Conservation (phyloP, 2,113 vertebrate genomes). For the Tyto alba region DNA sequence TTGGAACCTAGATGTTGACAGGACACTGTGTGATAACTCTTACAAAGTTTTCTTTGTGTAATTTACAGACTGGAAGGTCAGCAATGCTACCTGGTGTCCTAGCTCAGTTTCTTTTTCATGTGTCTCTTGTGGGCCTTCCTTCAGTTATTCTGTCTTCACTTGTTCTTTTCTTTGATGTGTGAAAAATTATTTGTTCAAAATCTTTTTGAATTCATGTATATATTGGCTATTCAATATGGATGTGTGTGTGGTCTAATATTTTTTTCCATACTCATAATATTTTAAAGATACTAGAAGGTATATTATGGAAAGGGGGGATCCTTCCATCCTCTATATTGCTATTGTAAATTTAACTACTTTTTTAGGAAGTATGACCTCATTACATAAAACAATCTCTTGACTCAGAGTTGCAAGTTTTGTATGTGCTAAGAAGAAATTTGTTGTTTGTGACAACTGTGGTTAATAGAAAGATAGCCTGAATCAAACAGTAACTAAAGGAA, state of each 20-base stretch:
- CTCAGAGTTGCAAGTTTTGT: background rate
- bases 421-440: background rate
- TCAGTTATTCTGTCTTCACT: background rate
- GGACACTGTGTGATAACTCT: background rate
- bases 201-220: background rate
- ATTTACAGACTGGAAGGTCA: background rate
- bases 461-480: background rate
- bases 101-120: background rate
- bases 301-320: background rate
- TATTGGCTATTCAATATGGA: background rate
- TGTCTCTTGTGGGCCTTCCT: background rate
- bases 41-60: background rate
- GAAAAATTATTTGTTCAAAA: background rate
- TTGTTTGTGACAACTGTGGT: background rate
- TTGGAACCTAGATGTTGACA: background rate
- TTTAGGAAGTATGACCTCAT: background rate
- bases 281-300: background rate
- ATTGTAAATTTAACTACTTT: background rate
- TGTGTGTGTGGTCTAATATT: background rate
- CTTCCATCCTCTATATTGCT: background rate
- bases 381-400: background rate
- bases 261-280: background rate
- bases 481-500: background rate
- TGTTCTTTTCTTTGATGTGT: accelerated
- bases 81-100: background rate